Evolutionary conservation across 2,113 vertebrate species (phyloP), one percentile per base, ranked within the genome.

Genomic region (Mustela lutreola): DNA sequence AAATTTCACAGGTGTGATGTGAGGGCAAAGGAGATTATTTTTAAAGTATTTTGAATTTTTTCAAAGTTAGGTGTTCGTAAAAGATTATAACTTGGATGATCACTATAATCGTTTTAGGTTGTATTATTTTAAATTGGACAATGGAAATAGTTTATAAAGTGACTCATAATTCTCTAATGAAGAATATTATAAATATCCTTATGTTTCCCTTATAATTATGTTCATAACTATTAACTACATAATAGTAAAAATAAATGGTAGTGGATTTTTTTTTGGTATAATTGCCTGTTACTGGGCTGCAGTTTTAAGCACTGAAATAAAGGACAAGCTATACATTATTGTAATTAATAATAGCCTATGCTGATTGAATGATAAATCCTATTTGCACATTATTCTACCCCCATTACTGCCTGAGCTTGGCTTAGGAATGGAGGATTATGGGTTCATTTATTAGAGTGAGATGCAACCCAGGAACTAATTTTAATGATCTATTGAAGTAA

Each of bases 21-120:
- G 15, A 93, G 80, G 42, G 7, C 36, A 95, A 76, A 82, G 67
- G 76, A 53, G 21, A 87, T 95, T 82, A 93, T 65, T 83, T 65
- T 76, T 22, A 95, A 75, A 96, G 26, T 14, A 11, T 58, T 96
- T 62, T 82, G 26, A 93, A 50, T 33, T 85, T 70, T 70, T 89
- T 73, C 22, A 5, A 82, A 91, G 39, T 85, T 50, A 91, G 0
- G 1, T 62, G 3, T 90, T 96, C 75, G 16, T 80, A 70, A 90
- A 79, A 83, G 31, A 53, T 33, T 42, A 4, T 3, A 16, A 70
- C 10, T 67, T 39, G 50, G 6, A 28, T 63, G n/a, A 67, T 80
- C 45, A 19, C 65, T 91, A 7, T 45, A 63, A 50, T 63, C 1
- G 7, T 91, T 62, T 79, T 31, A 53, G 48, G 1, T 45, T 82